phyloP scores from a whole-genome alignment of 2,113 vertebrate genomes.

The Bettongia penicillata region DNA sequence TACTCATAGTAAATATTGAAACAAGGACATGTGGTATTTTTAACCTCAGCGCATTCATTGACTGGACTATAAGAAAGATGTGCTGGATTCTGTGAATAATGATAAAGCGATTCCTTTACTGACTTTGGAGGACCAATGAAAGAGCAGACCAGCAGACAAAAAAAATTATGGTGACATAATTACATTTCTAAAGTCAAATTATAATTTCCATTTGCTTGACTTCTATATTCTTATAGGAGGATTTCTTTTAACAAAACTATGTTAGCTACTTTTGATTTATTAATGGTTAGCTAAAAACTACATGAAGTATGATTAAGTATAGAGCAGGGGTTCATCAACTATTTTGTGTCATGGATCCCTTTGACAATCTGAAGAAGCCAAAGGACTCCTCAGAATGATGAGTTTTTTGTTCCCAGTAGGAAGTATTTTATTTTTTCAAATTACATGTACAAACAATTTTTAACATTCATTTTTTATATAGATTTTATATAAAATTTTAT shows the following conservation, averaged over 20 bases:
- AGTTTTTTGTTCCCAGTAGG: no score
- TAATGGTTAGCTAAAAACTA: neutral
- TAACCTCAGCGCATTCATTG: slow-evolving; percentile 24
- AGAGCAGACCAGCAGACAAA: neutral
- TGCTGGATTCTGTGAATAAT: slow-evolving; percentile 26
- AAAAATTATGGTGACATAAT: slow-evolving; percentile 1
- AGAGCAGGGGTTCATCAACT: neutral
- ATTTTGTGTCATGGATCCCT: neutral
- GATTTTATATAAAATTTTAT: no score
- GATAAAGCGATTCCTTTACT: neutral
- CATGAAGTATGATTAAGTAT: neutral
- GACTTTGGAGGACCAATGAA: slow-evolving; percentile 19
- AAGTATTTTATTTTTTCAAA: no score
- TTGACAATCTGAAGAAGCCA: no score
- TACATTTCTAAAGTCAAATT: slow-evolving; percentile 2
- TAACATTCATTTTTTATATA: no score
- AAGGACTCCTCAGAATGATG: neutral
- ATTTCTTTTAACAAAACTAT: slow-evolving; percentile 34
- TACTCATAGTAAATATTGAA: slow-evolving; percentile 11
- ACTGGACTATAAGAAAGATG: slow-evolving; percentile 7
- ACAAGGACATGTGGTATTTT: slow-evolving; percentile 8
- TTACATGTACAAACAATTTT: no score
- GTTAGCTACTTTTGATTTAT: slow-evolving; percentile 34
- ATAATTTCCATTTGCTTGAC: neutral
- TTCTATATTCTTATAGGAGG: neutral